A percentile compares a stretch with the other conserved stretches of the same genome.
Conservation (phyloP, 2,797 vertebrate species). For the Sebastes goodei region DNA sequence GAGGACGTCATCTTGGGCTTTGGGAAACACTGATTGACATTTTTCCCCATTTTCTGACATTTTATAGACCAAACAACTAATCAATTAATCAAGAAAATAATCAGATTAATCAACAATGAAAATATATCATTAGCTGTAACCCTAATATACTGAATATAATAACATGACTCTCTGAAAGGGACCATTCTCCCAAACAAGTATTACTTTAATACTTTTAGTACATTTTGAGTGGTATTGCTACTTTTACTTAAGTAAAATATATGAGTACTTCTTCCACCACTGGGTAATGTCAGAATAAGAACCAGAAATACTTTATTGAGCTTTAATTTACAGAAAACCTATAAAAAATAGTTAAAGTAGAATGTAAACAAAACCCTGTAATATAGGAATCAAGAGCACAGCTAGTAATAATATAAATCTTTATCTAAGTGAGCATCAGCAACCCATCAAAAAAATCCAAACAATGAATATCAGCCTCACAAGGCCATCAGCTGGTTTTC, state of each 20-base stretch:
- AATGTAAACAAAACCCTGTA: neutral
- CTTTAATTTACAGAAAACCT: neutral
- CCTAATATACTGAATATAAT: too few relatives aligned
- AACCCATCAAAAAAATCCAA: neutral
- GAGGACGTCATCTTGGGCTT: too few relatives aligned
- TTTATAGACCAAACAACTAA: too few relatives aligned
- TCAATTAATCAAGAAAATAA: too few relatives aligned
- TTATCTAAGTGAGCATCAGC: neutral
- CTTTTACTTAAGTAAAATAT: neutral
- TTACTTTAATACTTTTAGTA: neutral
- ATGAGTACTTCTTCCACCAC: neutral
- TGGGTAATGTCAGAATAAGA: neutral
- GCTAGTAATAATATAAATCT: neutral
- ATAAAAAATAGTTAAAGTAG: neutral
- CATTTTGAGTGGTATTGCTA: neutral
- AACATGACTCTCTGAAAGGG: fast-evolving
- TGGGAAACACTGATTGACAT: too few relatives aligned
- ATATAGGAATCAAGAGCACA: neutral
- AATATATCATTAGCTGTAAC: too few relatives aligned
- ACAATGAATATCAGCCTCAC: neutral
- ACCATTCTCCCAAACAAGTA: neutral
- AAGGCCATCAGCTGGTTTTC: neutral
- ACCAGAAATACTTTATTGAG: too few relatives aligned
- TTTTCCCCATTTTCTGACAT: too few relatives aligned
- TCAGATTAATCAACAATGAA: too few relatives aligned